A percentile compares a stretch with the other conserved stretches of the same genome.
Evolutionary conservation across 2,113 vertebrate genomes (phyloP).

Genomic region (Salvelinus fontinalis): DNA sequence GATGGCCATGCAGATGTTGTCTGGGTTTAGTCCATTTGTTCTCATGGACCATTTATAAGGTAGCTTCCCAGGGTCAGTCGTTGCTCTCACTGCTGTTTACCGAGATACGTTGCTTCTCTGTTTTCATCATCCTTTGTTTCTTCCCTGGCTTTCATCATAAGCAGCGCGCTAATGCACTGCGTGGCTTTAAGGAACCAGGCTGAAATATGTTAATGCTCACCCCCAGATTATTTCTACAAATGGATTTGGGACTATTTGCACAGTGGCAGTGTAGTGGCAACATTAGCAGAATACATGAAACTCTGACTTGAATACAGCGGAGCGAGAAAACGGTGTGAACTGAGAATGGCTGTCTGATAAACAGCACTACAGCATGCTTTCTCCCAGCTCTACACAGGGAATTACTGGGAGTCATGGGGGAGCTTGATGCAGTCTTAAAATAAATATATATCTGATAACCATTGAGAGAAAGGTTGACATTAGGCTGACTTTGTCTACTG

Average conservation of each 20-base stretch:
- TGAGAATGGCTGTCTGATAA: conserved; percentile 3
- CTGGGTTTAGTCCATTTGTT: conserved; percentile 77
- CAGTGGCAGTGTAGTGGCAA: conserved; percentile 37
- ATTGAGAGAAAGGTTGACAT: neutral
- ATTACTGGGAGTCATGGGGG: neutral
- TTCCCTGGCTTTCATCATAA: conserved; percentile 49
- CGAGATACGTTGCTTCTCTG: conserved; percentile 32
- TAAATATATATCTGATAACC: neutral
- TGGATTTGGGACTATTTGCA: conserved; percentile 56
- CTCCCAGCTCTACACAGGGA: neutral
- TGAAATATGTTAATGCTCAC: conserved; percentile 36
- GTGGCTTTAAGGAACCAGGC: conserved; percentile 13
- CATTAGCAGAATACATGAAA: conserved; percentile 36
- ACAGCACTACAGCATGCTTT: conserved; percentile 1
- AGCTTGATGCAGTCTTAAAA: neutral
- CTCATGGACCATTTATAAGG: conserved; percentile 61
- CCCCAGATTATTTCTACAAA: conserved; percentile 54
- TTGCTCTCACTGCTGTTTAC: conserved; percentile 38
- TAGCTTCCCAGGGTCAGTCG: conserved; percentile 61
- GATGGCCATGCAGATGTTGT: conserved; percentile 78
- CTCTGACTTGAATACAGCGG: conserved; percentile 32
- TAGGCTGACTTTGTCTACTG: neutral
- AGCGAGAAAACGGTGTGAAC: conserved; percentile 38
- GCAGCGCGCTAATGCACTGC: conserved; percentile 51
- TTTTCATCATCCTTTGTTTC: conserved; percentile 17